These are phyloP conservation scores for Lates japonicus DNA, from an alignment of 2,797 vertebrate species.

Conservation along the genomic window DNA sequence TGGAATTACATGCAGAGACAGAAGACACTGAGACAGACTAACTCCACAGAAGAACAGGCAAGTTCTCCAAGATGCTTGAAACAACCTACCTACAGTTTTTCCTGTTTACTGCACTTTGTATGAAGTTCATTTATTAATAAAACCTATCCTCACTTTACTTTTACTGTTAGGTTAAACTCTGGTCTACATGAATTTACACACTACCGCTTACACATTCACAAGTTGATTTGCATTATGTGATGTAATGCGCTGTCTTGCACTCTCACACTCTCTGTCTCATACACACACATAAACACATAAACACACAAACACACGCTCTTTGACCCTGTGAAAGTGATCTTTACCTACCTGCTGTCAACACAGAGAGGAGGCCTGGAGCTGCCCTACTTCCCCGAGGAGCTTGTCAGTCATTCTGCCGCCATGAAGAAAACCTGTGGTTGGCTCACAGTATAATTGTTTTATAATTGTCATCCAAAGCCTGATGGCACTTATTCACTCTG, in stretches of 20 bases:
- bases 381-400: conserved; percentile 22
- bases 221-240: background rate
- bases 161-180: too few relatives aligned
- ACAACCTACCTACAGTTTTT: background rate
- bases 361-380: background rate
- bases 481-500: too few relatives aligned
- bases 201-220: background rate
- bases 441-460: too few relatives aligned
- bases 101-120: background rate
- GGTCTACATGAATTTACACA: too few relatives aligned
- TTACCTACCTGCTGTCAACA: too few relatives aligned
- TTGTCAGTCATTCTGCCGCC: conserved; percentile 59
- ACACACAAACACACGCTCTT: conserved; percentile 3
- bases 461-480: too few relatives aligned
- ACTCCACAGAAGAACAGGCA: background rate
- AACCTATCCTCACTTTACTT: background rate
- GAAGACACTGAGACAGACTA: background rate
- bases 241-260: background rate
- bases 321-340: background rate
- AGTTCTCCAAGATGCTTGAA: background rate
- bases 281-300: conserved; percentile 11
- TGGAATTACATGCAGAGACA: background rate
- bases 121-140: background rate
- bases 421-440: conserved; percentile 8
- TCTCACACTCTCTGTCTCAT: background rate